A percentile compares a stretch with the other conserved stretches of the same genome.
These are phyloP conservation scores for Meloidogyne exigua DNA, from an alignment of 1,140 invertebrate genomes.

Conservation along the genomic window DNA sequence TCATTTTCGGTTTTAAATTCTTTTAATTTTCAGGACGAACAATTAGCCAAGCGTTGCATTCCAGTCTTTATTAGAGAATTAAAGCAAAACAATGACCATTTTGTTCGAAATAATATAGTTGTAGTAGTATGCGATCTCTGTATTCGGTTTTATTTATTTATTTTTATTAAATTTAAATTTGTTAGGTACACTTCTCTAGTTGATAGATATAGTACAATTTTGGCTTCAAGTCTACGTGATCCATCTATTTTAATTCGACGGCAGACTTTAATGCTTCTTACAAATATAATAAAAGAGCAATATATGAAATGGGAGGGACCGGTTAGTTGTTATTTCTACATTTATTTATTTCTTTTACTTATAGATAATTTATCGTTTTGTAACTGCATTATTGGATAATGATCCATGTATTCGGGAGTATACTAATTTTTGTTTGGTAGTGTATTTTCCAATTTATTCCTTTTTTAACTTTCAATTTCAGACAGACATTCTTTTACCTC, in stretches of 20 bases:
- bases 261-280: slow-evolving; percentile 65
- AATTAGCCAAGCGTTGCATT: slow-evolving; percentile 64
- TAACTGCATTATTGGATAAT: slow-evolving; percentile 64
- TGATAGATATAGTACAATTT: slow-evolving; percentile 63
- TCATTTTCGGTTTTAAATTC: not conserved
- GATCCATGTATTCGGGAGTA: slow-evolving; percentile 38
- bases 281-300: slow-evolving; percentile 64
- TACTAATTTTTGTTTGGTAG: slow-evolving; percentile 63
- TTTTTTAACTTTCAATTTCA: slow-evolving; percentile 11
- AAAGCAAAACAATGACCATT: slow-evolving; percentile 59
- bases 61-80: slow-evolving; percentile 64
- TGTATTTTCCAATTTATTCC: not conserved
- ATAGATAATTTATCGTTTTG: slow-evolving; percentile 65
- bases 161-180: not conserved
- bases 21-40: slow-evolving; percentile 58
- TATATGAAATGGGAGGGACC: slow-evolving; percentile 65
- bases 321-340: slow-evolving; percentile 10
- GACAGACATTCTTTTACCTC: slow-evolving; percentile 61
- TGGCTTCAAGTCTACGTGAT: slow-evolving; percentile 65
- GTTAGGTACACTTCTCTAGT: slow-evolving; percentile 65
- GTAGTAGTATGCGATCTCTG: slow-evolving; percentile 65
- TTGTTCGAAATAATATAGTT: slow-evolving; percentile 65
- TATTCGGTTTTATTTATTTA: slow-evolving; percentile 56
- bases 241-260: slow-evolving; percentile 63
- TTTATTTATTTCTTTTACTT: slow-evolving; percentile 1